Conservation (phyloP, 2,888 invertebrate species). For the Osedax fenrisi region DNA sequence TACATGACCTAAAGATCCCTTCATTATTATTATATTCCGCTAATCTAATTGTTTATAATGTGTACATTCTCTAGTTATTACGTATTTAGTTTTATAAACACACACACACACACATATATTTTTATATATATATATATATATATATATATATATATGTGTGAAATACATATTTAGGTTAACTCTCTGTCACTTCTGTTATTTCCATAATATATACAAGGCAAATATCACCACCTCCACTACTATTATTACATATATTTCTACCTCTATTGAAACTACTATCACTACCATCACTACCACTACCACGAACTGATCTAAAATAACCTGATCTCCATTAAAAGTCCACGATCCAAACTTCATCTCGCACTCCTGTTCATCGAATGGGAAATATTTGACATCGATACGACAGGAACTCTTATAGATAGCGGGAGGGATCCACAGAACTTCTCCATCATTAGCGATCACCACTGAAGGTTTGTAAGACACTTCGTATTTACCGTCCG, state of each 20-base stretch:
- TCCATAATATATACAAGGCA: no score
- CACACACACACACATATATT: no score
- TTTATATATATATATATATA: no score
- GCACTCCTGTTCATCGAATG: constrained; percentile 97
- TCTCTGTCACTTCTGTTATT: no score
- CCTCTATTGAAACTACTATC: background rate
- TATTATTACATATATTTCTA: background rate
- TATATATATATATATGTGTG: no score
- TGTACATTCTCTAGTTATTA: no score
- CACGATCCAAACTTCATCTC: constrained; percentile 87
- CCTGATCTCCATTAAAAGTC: constrained; percentile 48
- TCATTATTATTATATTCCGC: no score
- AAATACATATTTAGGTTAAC: no score
- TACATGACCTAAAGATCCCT: no score
- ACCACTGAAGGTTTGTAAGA: constrained; percentile 96
- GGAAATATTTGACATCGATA: constrained; percentile 96
- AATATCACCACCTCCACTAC: no score
- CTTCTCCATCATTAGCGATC: constrained; percentile 84
- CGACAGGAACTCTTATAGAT: constrained; percentile 98
- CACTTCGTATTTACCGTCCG: constrained; percentile 98
- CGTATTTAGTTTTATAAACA: no score
- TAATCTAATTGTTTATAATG: no score
- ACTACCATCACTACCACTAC: background rate
- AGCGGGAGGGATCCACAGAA: constrained; percentile 96
- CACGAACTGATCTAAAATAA: constrained; percentile 28